Evolutionary conservation across 2,888 invertebrate species (phyloP), one percentile per base, ranked within the genome.

Genomic region (Mesorhabditis belari): DNA sequence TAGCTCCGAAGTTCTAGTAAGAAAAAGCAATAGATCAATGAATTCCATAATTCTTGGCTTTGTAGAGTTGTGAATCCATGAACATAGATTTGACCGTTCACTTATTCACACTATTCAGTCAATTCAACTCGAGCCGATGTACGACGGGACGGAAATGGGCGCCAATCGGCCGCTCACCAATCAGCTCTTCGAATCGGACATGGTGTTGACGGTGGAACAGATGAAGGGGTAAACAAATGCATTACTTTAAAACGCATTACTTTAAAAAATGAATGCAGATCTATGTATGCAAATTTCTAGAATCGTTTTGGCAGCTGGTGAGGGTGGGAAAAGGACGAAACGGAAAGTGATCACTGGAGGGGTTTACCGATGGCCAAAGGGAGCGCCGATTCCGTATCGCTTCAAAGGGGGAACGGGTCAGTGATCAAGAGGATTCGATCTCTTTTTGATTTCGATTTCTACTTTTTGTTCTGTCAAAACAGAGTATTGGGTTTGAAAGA

Each of bases 101-200:
- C n/a, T n/a, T n/a, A n/a, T n/a, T n/a, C n/a, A n/a, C n/a, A 49
- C 9, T 25, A 35, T 3, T 55, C 6, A 19, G 26, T 28, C 28
- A 3, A 51, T 24, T 44, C 19, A 27, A 3, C 19, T 17, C 4
- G 9, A 17, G 24, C 19, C 25, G 28, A 49, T 60, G 52, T 5
- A 19, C 56, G 79, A 79, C 61, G 77, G 77, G 12, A 79, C 76
- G 5, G 79, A 79, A 58, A 58, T 73, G 3, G 77, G 79, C 5
- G 64, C 69, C 5, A 79, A 79, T 58, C 61, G 75, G 19, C 73
- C 74, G 2, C 25, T 79, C 19, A 74, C 79, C 53, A 72, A 78
- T 54, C 72, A 76, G 25, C 62, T 79, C 4, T 79, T 79, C 66
- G 77, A 79, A 55, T 69, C 69, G 5, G 79, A 79, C 57, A 79